A percentile compares a stretch with the other conserved stretches of the same genome.
Evolutionary conservation across 1,140 invertebrate species (phyloP).

Genomic region (Drosophila serrata): DNA sequence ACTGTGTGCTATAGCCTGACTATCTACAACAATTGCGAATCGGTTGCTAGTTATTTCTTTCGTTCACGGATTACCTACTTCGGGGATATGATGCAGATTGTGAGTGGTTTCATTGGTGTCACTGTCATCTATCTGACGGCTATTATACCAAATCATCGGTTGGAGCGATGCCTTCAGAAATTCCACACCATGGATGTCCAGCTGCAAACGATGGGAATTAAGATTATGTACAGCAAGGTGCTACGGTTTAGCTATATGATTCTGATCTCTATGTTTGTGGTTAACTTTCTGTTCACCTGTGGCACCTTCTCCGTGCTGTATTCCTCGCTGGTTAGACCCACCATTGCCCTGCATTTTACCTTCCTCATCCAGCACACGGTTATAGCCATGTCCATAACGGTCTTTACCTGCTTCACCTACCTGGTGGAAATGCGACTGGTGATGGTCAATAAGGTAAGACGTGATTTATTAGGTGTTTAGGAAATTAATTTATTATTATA

Average conservation of each 20-base stretch:
- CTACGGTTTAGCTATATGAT: conserved; percentile 69
- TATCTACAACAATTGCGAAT: conserved; percentile 72
- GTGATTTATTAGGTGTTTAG: neutral
- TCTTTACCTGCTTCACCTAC: conserved; percentile 75
- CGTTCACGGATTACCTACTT: conserved; percentile 74
- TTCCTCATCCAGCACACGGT: conserved; percentile 80
- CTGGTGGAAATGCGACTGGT: conserved; percentile 73
- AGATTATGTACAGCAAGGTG: conserved; percentile 82
- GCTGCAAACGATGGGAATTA: conserved; percentile 69
- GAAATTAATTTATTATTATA: no score
- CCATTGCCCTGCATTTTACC: conserved; percentile 64
- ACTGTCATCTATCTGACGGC: conserved; percentile 78
- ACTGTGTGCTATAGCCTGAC: conserved; percentile 67
- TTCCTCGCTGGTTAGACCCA: conserved; percentile 52
- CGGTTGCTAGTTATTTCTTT: conserved; percentile 80
- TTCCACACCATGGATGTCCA: conserved; percentile 72
- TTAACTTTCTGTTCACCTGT: conserved; percentile 56
- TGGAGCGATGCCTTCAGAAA: conserved; percentile 68
- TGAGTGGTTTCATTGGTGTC: conserved; percentile 79
- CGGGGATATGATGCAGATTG: conserved; percentile 79
- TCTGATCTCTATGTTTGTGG: conserved; percentile 58
- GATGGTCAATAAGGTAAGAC: conserved; percentile 80
- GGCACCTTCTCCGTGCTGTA: conserved; percentile 69
- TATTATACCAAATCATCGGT: conserved; percentile 70
- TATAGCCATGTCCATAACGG: conserved; percentile 64